Conservation (phyloP, 2,797 vertebrate genomes). For the Strix occidentalis region DNA sequence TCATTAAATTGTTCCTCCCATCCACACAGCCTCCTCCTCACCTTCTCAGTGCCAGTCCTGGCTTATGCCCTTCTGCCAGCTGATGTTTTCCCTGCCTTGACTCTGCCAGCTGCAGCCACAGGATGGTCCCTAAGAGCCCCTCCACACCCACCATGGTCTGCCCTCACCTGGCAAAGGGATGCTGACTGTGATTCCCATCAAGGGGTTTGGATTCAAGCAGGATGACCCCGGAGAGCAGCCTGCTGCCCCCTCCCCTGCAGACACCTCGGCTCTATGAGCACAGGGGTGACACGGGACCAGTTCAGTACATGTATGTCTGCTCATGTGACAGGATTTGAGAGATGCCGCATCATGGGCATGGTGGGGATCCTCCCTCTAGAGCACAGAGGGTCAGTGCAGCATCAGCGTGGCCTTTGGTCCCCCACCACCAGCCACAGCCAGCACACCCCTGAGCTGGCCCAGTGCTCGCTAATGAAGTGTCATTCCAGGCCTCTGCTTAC, state of each 20-base stretch:
- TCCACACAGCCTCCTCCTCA: neutral
- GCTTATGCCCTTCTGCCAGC: neutral
- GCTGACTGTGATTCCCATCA: neutral
- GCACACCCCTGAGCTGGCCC: neutral
- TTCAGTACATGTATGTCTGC: rapidly evolving
- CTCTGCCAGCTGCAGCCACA: neutral
- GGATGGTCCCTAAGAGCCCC: neutral
- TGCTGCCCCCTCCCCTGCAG: neutral
- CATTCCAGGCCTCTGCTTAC: conserved; percentile 65
- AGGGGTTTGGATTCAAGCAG: neutral
- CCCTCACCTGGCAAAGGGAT: neutral
- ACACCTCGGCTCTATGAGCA: neutral
- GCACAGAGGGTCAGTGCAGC: neutral
- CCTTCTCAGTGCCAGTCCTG: neutral
- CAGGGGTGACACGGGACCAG: rapidly evolving
- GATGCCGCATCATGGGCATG: neutral
- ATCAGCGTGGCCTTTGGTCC: neutral
- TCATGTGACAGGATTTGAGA: neutral
- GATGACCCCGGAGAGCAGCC: neutral
- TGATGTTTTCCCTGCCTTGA: neutral
- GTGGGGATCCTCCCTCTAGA: neutral
- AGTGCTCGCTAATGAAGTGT: neutral
- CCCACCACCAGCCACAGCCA: neutral
- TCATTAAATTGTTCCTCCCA: neutral
- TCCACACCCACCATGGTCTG: neutral